Conservation (phyloP, 2,113 vertebrate species). For the Chascanopsetta lugubris region DNA sequence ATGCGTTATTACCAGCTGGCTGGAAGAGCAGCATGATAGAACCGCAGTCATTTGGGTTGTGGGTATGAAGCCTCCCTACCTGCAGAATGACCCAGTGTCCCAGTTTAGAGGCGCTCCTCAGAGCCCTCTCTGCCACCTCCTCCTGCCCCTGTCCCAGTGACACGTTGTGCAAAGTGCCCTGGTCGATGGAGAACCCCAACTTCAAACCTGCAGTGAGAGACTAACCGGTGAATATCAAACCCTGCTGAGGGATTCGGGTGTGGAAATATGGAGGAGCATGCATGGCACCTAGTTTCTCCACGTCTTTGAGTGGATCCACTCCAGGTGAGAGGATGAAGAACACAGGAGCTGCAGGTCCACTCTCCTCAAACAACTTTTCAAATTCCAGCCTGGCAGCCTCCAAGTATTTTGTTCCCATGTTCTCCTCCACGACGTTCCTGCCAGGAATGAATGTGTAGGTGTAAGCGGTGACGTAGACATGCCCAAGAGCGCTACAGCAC, state of each 20-base stretch:
- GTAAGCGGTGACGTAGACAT: too few species aligned
- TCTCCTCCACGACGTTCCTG: slow-evolving; percentile 86
- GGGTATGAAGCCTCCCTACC: slow-evolving; percentile 47
- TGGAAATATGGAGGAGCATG: background rate
- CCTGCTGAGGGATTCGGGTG: background rate
- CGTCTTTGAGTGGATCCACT: slow-evolving; percentile 83
- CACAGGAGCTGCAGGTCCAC: slow-evolving; percentile 76
- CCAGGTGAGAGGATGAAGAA: slow-evolving; percentile 88
- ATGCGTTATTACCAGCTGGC: slow-evolving; percentile 25
- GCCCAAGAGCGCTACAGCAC: too few species aligned
- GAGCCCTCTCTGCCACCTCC: slow-evolving; percentile 75
- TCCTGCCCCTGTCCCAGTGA: slow-evolving; percentile 87
- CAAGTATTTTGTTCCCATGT: slow-evolving; percentile 79
- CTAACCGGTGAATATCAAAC: background rate
- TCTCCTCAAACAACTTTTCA: slow-evolving; percentile 81
- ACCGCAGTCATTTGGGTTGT: slow-evolving; percentile 2
- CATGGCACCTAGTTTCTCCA: slow-evolving; percentile 78
- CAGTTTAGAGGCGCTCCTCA: slow-evolving; percentile 74
- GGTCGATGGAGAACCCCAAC: slow-evolving; percentile 82
- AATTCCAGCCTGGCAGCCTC: slow-evolving; percentile 79
- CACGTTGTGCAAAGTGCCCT: slow-evolving; percentile 84
- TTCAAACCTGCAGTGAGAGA: slow-evolving; percentile 79
- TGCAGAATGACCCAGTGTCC: slow-evolving; percentile 87
- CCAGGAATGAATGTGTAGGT: slow-evolving; percentile 11
- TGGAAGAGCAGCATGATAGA: slow-evolving; percentile 23